Base-by-base conservation (phyloP, 2,113 vertebrate species). In the Meriones unguiculatus region DNA sequence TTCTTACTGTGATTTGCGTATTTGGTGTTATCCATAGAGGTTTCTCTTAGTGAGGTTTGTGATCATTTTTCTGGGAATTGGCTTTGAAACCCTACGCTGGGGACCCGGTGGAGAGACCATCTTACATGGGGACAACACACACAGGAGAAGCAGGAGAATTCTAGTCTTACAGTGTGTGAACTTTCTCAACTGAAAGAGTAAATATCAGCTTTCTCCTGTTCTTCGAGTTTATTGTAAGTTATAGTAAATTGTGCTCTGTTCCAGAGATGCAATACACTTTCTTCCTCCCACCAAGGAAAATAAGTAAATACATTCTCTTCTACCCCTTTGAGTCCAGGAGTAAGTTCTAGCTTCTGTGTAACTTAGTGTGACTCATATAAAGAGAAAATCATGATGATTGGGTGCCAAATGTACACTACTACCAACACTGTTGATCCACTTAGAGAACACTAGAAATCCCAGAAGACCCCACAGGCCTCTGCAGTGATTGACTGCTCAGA, bases 151-250 rank as follows among this genome's bases (percentile, higher is more conserved):
- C n/a, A 75, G 67, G 76, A 84, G 75, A 54, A 89, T 75, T 95
- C 67, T 75, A 30, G 50, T 57, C 75, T 62, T 90, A 76, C 69
- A 95, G 75, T 96, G 95, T 91, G 91, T 87, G 87, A 91, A 92
- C 85, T 59, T 70, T 57, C 93, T 90, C 91, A 95, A 92, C 92
- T 89, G 28, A 96, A 96, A 87, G 84, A 95, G 89, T 65, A 87
- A 77, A 62, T 97, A 94, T 84, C 96, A 82, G 73, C 94, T 93
- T 97, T 57, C 57, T 57, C 15, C 15, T 72, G 94, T 97, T 80
- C 94, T 69, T 50, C 54, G 50, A 46, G 65, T 92, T 96, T 96
- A 91, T 85, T 90, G 14, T 87, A 64, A 95, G 59, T 93, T 95
- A 95, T 95, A 92, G 84, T 91, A 92, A 52, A 17, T 85, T 54